Conservation (phyloP, 2,797 vertebrate species). For the Micrastur ruficollis region DNA sequence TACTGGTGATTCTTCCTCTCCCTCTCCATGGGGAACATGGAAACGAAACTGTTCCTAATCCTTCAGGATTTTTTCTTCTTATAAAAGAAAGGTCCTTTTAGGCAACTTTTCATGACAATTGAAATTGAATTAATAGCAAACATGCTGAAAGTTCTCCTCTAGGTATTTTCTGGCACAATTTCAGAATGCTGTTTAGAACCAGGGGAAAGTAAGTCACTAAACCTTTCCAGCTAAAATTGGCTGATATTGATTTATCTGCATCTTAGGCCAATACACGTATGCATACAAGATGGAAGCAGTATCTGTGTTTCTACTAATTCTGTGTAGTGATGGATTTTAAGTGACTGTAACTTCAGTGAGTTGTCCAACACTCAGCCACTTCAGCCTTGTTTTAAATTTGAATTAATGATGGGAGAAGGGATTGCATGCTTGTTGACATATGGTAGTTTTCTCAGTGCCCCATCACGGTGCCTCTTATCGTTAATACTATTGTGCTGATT, state of each 20-base stretch:
- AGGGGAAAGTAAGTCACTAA: background rate
- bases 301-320: background rate
- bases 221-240: background rate
- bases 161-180: background rate
- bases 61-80: background rate
- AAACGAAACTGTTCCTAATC: background rate
- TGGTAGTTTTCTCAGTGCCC: background rate
- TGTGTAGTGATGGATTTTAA: background rate
- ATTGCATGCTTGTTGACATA: background rate
- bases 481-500: background rate
- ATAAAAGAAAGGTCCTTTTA: background rate
- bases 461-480: background rate
- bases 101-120: background rate
- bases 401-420: background rate
- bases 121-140: background rate
- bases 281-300: background rate
- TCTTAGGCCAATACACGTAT: background rate
- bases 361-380: background rate
- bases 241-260: background rate
- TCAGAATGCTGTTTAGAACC: background rate
- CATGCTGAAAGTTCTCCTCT: background rate
- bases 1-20: background rate
- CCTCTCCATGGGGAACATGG: background rate
- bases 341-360: background rate
- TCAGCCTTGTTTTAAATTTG: background rate